phyloP scores from a whole-genome alignment of 2,113 vertebrate genomes.

The Genyomyrus donnyi region DNA sequence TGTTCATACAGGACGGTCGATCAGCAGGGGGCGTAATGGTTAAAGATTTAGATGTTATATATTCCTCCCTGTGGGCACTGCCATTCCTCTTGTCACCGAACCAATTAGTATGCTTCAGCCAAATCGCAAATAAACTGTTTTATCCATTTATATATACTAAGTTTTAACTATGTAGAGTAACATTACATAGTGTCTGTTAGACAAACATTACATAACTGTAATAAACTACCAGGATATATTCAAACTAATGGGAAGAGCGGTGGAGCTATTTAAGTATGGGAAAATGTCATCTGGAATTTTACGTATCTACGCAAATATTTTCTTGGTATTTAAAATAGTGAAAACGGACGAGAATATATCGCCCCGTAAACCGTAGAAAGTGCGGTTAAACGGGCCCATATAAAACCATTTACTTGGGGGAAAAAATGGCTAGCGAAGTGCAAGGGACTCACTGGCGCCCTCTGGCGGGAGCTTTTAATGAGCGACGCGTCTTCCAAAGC shows the following conservation, averaged over 20 bases:
- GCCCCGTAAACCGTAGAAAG: not conserved
- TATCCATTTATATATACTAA: too few species aligned
- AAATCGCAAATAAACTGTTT: not conserved
- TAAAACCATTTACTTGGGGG: not conserved
- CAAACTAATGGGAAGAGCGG: not conserved
- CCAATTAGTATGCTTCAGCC: not conserved
- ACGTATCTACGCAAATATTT: not conserved
- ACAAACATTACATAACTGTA: not conserved
- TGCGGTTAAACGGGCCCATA: not conserved
- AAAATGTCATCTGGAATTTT: not conserved
- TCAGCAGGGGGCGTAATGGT: not conserved
- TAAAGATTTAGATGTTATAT: not conserved
- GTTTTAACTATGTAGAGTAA: not conserved
- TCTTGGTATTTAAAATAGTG: not conserved
- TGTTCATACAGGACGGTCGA: not conserved
- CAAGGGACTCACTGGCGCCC: slow-evolving; percentile 44
- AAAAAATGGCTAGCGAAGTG: not conserved
- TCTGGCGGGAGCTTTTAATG: slow-evolving; percentile 47
- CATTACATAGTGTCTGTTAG: not conserved
- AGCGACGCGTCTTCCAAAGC: not conserved
- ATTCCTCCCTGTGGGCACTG: not conserved
- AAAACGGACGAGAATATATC: not conserved
- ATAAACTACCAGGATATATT: not conserved
- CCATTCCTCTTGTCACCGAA: not conserved
- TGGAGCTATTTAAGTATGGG: not conserved